Base-by-base conservation (phyloP, 2,888 invertebrate genomes). In the Steinernema scapterisci region DNA sequence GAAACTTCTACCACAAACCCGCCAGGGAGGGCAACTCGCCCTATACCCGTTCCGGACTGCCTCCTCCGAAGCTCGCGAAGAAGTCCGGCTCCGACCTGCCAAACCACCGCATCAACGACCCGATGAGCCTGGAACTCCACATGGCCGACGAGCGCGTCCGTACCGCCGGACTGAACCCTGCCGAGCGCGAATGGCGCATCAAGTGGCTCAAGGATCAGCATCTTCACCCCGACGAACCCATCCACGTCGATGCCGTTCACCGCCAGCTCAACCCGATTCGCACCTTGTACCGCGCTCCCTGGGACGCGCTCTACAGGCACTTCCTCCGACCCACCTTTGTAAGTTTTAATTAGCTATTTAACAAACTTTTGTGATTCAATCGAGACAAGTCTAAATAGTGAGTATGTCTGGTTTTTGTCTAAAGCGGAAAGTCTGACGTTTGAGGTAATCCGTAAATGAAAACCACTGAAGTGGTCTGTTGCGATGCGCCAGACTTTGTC, bases 211-310 rank as follows among this genome's bases (percentile, higher is more conserved):
- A 85, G 79, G 86, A 85, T 63, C 87, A 87, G 76, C 83, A 86
- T 54, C 80, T 87, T 45, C 87, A 87, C 73, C 81, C 87, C 48
- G 87, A 87, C 75, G 87, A 87, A 78, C 87, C 87, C 45, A 81
- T 85, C 56, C 81, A 81, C 46, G 85, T 86, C 27, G 84, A 87
- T 74, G 86, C 85, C n/a, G 85, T 85, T 27, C 81, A 83, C 80
- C 77, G 86, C 19, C 84, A 86, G 72, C 73, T 87, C 74, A 87
- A 87, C 77, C 87, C 87, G 6, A 76, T 86, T 71, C 83, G 87
- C 27, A 78, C 82, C 19, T 76, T 85, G 44, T 87, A 87, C 75
- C 80, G 87, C 21, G 79, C 75, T 38, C 87, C 87, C 16, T 83
- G 79, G 85, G 87, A 87, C 78, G 82, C 79, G 72, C 79, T 87